Percentiles rank a stretch among this genome's conserved stretches.
Conservation (phyloP, 2,113 vertebrate species). For the Anarhynchus alexandrinus region DNA sequence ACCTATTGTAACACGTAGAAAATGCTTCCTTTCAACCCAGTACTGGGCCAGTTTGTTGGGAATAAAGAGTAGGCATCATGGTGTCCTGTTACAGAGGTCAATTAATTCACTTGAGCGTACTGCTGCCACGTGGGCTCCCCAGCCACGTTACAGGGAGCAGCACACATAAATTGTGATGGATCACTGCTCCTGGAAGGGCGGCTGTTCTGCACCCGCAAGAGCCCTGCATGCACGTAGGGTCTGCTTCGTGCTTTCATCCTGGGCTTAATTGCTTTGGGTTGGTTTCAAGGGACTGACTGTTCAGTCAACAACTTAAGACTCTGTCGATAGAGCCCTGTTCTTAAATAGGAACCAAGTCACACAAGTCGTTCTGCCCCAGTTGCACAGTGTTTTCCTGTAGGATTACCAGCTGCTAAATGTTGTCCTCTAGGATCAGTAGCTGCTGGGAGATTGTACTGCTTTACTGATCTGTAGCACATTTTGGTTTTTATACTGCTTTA, state of each 20-base stretch:
- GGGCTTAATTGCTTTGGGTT: background rate
- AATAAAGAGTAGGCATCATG: background rate
- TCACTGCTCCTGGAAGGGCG: background rate
- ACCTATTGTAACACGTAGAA: rapidly evolving
- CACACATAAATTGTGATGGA: background rate
- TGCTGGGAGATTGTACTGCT: background rate
- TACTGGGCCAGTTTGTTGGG: background rate
- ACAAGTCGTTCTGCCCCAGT: background rate
- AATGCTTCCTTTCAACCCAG: background rate
- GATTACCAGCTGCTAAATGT: background rate
- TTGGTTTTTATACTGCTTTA: background rate
- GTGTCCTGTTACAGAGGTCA: background rate
- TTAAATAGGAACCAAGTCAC: background rate
- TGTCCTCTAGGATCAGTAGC: background rate
- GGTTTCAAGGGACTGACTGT: background rate
- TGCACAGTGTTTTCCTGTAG: background rate
- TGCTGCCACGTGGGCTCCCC: background rate
- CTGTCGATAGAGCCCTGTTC: background rate
- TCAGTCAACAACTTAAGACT: background rate
- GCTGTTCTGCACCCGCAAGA: background rate
- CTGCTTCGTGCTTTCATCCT: background rate
- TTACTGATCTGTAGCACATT: background rate
- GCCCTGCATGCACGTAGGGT: background rate
- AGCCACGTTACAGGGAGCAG: background rate
- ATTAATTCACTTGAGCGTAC: background rate